phyloP scores from a whole-genome alignment of 2,888 invertebrate genomes.

The Cybosia mesomella region DNA sequence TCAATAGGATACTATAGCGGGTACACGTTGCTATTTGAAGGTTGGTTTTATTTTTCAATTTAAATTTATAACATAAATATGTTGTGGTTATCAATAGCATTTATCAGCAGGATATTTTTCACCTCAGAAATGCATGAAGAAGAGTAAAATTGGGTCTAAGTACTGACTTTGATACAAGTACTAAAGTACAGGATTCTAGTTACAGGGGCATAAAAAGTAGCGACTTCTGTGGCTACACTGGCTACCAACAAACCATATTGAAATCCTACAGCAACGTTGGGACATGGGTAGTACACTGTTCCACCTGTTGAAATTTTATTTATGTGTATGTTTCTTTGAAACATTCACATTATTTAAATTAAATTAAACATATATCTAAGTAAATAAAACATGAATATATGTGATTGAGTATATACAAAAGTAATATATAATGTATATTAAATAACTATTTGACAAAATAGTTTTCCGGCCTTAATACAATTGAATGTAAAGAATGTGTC shows the following conservation, averaged over 20 bases:
- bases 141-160: conserved; percentile 5
- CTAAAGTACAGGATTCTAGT: conserved; percentile 34
- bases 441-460: too few relatives aligned
- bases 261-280: conserved; percentile 72
- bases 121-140: background rate
- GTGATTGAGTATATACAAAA: background rate
- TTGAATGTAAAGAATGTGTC: too few relatives aligned
- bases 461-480: too few relatives aligned
- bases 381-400: background rate
- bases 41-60: too few relatives aligned
- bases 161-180: background rate
- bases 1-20: too few relatives aligned
- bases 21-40: too few relatives aligned
- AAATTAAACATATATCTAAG: background rate
- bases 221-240: conserved; percentile 47
- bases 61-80: background rate
- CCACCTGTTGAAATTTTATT: conserved; percentile 74
- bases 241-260: conserved; percentile 72
- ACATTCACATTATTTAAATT: background rate
- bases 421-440: background rate
- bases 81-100: background rate
- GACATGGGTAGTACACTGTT: conserved; percentile 69
- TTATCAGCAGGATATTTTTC: background rate
- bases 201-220: conserved; percentile 34
- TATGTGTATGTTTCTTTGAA: conserved; percentile 32